Conservation (phyloP, 2,888 invertebrate species). For the Caenorhabditis zanzibari region DNA sequence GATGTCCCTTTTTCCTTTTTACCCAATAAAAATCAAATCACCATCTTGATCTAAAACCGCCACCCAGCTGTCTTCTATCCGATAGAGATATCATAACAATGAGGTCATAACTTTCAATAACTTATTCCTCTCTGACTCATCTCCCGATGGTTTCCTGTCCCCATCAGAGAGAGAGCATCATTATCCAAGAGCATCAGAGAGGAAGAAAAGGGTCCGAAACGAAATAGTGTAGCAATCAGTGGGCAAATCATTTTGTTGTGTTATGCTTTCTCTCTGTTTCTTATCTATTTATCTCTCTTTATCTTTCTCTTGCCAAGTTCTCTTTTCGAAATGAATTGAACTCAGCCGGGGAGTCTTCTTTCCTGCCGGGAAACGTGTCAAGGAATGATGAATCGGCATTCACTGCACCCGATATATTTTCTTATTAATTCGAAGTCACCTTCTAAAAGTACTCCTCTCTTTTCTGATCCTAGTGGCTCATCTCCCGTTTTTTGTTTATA, state of each 20-base stretch:
- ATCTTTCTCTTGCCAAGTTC: constrained; percentile 10
- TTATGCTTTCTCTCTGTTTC: constrained; percentile 42
- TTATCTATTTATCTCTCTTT: constrained; percentile 42
- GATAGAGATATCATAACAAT: constrained; percentile 30
- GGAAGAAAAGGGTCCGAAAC: constrained; percentile 30
- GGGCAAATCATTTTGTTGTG: constrained; percentile 44
- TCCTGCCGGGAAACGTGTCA: constrained; percentile 13
- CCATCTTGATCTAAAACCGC: constrained; percentile 33
- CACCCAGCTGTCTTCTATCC: constrained; percentile 36
- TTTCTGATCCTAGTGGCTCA: not conserved
- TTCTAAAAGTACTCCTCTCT: constrained; percentile 20
- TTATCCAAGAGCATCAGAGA: constrained; percentile 7
- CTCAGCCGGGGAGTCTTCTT: constrained; percentile 29
- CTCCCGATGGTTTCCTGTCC: not conserved
- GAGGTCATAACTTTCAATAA: constrained; percentile 31
- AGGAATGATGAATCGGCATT: constrained; percentile 39
- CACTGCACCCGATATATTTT: constrained; percentile 13
- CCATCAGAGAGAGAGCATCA: not conserved
- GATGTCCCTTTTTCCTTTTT: constrained; percentile 16
- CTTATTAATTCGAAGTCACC: constrained; percentile 29
- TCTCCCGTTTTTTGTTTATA: constrained; percentile 37
- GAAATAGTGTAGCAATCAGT: constrained; percentile 44
- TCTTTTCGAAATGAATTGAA: constrained; percentile 41
- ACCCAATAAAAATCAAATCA: constrained; percentile 22
- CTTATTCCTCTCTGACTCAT: constrained; percentile 30